Base-by-base conservation (phyloP, 2,888 invertebrate genomes). In the Drosophila parthenogenetica region DNA sequence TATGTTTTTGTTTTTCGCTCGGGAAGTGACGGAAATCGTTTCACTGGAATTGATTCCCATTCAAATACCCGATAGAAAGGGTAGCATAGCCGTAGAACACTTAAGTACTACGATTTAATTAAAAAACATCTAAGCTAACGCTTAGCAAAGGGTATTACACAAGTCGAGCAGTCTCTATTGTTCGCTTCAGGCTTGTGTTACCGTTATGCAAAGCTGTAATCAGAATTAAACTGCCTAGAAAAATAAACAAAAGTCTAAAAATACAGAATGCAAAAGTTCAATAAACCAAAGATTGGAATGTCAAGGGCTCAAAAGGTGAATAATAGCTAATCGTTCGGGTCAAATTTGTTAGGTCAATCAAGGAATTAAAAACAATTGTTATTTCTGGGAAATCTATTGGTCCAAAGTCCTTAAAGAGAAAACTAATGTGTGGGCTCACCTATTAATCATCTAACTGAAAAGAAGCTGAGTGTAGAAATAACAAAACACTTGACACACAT, bases 401-500 rank as follows among this genome's bases (percentile, higher is more conserved):
- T 11, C 13, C 35, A 35, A 35, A 35, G 11, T 57, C 22, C 57
- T 37, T 25, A 13, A 46, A 37, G 14, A 46, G 45, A n/a, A 43
- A 32, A 11, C 11, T 11, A n/a, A 14, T 43, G 2, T 45, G 43
- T 55, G 43, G 35, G 25, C 13, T 13, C 14, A 22, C 35, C 43
- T 29, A 2, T 32, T 22, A 13, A 32, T 17, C n/a, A 46, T 37
- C 22, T 22, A 17, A 39, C 29, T 46, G 8, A 5, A 48, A 19
- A 55, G 11, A 42, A 54, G 42, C 45, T 22, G 19, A 55, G 5
- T 14, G 11, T 13, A 37, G 35, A 25, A 46, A 25, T 25, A 48
- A 32, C 14, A 48, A 16, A 46, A 49, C 58, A 53, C 59, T 71
- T 76, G 71, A 66, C 74, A 70, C 55, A 75, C 13, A 75, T 55